Conservation (phyloP, 2,113 vertebrate genomes). For the Ageneiosus marmoratus region DNA sequence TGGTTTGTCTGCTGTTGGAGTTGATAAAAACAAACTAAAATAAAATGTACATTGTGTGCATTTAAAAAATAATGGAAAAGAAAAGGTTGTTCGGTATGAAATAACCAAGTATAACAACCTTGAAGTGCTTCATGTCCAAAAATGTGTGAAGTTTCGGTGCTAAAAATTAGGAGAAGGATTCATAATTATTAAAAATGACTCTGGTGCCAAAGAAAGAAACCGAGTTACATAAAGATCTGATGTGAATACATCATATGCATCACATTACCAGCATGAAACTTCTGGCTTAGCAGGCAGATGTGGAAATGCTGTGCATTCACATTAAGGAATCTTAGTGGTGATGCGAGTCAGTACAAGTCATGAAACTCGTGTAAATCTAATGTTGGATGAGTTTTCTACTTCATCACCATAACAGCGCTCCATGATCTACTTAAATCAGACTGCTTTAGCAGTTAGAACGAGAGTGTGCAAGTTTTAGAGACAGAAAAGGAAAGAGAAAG, state of each 20-base stretch:
- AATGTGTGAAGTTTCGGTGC: background rate
- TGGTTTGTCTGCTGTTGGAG: conserved; percentile 7
- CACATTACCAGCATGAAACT: background rate
- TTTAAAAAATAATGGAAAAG: background rate
- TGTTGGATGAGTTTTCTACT: background rate
- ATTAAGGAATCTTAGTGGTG: background rate
- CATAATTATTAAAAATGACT: background rate
- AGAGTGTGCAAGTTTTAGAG: background rate
- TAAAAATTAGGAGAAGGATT: background rate
- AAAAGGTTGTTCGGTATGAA: background rate
- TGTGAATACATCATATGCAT: background rate
- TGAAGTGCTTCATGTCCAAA: background rate
- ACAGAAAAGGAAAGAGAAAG: conserved; percentile 6
- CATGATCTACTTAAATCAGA: background rate
- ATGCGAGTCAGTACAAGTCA: background rate
- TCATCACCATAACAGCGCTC: background rate
- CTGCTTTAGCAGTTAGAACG: background rate
- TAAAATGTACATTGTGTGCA: background rate
- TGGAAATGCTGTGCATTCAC: background rate
- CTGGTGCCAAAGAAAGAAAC: background rate
- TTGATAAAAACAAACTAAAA: background rate
- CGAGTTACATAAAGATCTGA: background rate
- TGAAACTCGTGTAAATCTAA: background rate
- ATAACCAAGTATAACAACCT: background rate
- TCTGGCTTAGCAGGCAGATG: background rate